Base-by-base conservation (phyloP, 2,113 vertebrate genomes). In the Mandrillus leucophaeus region DNA sequence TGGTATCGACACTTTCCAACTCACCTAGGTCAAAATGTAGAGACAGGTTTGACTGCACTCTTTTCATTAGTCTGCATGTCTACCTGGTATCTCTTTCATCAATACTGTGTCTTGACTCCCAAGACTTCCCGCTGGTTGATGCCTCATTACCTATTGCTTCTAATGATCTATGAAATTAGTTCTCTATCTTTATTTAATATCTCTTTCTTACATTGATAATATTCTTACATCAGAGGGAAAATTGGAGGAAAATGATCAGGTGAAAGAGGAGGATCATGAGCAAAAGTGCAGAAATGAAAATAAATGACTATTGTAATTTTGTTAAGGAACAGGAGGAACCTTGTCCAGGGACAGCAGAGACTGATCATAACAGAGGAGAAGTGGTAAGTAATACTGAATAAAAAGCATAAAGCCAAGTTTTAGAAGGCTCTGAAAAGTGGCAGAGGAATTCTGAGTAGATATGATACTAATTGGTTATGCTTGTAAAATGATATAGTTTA, bases 201-300 rank as follows among this genome's bases (percentile, higher is more conserved):
- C 2, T 50, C 23, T 84, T 85, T 85, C 57, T 66, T 88, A 85
- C 35, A 73, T 38, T 89, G 45, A 82, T 85, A 57, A 92, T 61
- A 96, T 43, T 30, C 75, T 48, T 35, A 80, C 38, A 40, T 38
- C 11, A 89, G 64, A 85, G 43, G 3, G 2, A 38, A 84, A 92
- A 75, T 30, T 27, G 73, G 40, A 89, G 25, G 30, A 22, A 88
- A 92, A 91, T 40, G 64, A 27, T 64, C 6, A 91, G 45, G 27
- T 45, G 50, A 40, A 79, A 78, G 38, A 52, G 3, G 16, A 92
- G 20, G 59, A 45, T 23, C 27, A 13, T 94, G 64, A 96, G 12
- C 30, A 85, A 85, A 89, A 80, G 22, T 40, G 1, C 43, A 96
- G 23, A 55, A 76, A 88, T 97, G 45, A 83, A 89, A 80, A 88